Conservation (phyloP, 2,113 vertebrate species). For the Castor canadensis region DNA sequence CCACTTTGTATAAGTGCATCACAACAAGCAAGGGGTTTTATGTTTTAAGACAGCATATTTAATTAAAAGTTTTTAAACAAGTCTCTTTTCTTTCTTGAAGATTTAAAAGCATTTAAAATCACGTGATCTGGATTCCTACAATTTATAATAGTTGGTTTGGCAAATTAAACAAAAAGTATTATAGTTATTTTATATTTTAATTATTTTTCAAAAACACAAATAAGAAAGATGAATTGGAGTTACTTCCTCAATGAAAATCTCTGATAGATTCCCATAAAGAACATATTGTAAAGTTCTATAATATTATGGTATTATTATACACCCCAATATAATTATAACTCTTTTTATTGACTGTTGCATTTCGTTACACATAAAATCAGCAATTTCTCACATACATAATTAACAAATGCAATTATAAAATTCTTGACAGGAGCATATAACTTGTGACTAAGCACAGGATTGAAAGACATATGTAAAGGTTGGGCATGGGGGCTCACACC, state of each 20-base stretch:
- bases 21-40: conserved; percentile 35
- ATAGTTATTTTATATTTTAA: background rate
- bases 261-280: background rate
- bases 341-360: background rate
- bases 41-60: conserved; percentile 13
- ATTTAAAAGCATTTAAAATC: conserved; percentile 32
- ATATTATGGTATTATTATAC: background rate
- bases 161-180: background rate
- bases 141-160: conserved; percentile 37
- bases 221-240: background rate
- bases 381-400: background rate
- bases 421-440: background rate
- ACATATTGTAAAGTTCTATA: background rate
- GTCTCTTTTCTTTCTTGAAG: background rate
- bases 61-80: conserved; percentile 54
- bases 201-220: conserved; percentile 29
- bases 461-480: background rate
- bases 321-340: background rate
- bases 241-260: background rate
- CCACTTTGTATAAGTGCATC: conserved; percentile 47
- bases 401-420: background rate
- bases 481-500: too few species aligned
- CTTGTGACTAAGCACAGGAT: background rate
- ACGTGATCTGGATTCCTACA: background rate
- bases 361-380: background rate